These are phyloP conservation scores for Edolisoma coerulescens DNA, from an alignment of 2,113 vertebrate genomes.

Conservation along the genomic window DNA sequence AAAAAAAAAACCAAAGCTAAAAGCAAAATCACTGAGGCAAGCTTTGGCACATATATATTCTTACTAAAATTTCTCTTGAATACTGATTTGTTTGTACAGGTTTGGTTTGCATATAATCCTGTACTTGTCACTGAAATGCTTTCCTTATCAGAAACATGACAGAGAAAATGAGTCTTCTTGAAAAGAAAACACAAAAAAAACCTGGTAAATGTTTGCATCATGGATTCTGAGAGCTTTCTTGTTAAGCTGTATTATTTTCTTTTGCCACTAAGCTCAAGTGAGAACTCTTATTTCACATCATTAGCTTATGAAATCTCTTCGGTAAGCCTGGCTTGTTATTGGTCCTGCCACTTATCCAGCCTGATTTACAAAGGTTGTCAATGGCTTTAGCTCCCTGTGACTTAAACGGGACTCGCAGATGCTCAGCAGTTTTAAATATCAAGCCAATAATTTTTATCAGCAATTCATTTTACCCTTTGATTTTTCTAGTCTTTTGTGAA, in stretches of 20 bases:
- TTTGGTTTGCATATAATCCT: neutral
- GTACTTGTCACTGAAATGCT: neutral
- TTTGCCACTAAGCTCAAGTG: neutral
- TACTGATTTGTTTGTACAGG: neutral
- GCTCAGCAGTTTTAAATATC: constrained; percentile 39
- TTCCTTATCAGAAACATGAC: neutral
- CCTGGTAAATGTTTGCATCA: neutral
- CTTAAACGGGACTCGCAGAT: neutral
- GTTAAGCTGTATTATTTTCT: neutral
- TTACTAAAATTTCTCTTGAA: neutral
- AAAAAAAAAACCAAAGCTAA: neutral
- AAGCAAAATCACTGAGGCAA: neutral
- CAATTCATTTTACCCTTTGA: neutral
- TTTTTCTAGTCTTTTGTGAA: neutral
- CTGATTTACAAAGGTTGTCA: neutral
- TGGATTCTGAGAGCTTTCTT: neutral
- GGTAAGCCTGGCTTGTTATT: neutral
- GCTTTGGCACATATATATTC: neutral
- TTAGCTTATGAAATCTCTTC: neutral
- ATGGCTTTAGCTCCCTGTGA: neutral
- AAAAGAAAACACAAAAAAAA: neutral
- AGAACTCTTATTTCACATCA: neutral
- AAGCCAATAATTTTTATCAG: neutral
- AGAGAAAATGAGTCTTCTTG: neutral
- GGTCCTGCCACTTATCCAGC: neutral